A percentile compares a stretch with the other conserved stretches of the same genome.
These are phyloP conservation scores for Clangula hyemalis DNA, from an alignment of 2,797 vertebrate species.

Conservation along the genomic window DNA sequence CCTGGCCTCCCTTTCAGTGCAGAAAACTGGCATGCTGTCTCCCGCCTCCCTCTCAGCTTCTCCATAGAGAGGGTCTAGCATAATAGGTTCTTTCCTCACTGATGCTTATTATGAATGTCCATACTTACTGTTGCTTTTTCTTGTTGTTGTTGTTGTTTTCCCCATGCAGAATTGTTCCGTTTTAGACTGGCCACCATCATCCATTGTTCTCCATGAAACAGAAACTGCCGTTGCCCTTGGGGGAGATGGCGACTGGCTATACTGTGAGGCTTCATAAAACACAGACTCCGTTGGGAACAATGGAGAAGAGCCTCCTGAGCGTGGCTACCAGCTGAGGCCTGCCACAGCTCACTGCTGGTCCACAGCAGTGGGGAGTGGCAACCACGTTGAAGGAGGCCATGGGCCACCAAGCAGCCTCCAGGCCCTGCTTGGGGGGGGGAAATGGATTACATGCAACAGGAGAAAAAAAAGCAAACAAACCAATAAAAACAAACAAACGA, in stretches of 20 bases:
- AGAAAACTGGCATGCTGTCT: not conserved
- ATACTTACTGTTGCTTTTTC: not conserved
- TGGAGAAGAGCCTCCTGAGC: slow-evolving; percentile 12
- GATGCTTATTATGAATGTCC: slow-evolving; percentile 4
- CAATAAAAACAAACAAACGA: not conserved
- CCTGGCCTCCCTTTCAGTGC: not conserved
- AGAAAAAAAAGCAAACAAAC: not conserved
- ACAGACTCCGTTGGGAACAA: slow-evolving; percentile 50
- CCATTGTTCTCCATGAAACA: slow-evolving; percentile 66
- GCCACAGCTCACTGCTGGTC: accelerated
- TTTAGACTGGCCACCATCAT: slow-evolving; percentile 60
- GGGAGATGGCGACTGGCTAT: slow-evolving; percentile 50
- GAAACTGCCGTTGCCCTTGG: not conserved
- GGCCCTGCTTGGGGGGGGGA: not conserved
- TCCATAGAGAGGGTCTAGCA: not conserved
- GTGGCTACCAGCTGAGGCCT: slow-evolving; percentile 23
- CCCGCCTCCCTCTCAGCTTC: not conserved
- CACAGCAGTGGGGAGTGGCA: not conserved
- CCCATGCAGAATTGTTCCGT: slow-evolving; percentile 31
- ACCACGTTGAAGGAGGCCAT: not conserved
- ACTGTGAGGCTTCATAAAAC: slow-evolving; percentile 53
- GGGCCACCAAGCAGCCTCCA: not conserved
- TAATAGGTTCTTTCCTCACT: slow-evolving; percentile 32
- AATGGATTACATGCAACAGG: not conserved
- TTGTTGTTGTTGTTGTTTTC: not conserved